A percentile compares a stretch with the other conserved stretches of the same genome.
Conservation (phyloP, 1,140 invertebrate species). For the Cotesia typhae region DNA sequence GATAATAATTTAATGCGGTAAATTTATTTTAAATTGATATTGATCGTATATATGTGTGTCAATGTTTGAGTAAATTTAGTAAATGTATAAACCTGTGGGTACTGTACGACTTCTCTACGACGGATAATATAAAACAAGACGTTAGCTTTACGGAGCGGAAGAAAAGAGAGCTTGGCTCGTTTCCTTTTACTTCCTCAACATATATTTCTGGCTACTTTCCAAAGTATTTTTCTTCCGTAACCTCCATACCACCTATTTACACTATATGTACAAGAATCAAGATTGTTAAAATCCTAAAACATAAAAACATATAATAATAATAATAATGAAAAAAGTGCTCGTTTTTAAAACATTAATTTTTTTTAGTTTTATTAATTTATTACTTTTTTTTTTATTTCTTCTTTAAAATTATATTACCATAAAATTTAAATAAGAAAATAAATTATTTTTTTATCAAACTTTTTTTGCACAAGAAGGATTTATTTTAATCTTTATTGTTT, state of each 20-base stretch:
- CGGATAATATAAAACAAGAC: slow-evolving; percentile 40
- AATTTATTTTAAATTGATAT: background rate
- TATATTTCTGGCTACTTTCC: slow-evolving; percentile 43
- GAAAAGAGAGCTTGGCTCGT: slow-evolving; percentile 26
- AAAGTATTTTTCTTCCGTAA: slow-evolving; percentile 33
- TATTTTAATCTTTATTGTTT: no score
- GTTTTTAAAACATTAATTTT: no score
- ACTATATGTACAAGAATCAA: slow-evolving; percentile 32
- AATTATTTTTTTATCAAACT: no score
- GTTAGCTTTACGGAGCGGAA: slow-evolving; percentile 49
- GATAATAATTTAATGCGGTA: background rate
- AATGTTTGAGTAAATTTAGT: slow-evolving; percentile 22
- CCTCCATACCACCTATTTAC: no score
- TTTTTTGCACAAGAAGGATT: no score
- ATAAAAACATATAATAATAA: no score
- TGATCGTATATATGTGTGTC: background rate
- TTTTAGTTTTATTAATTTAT: no score
- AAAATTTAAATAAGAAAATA: no score
- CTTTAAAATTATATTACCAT: no score
- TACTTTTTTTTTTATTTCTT: no score
- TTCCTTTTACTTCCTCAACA: background rate
- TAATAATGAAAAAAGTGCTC: no score
- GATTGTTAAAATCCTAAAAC: slow-evolving; percentile 40
- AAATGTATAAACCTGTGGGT: background rate
- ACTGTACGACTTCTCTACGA: background rate